Base-by-base conservation (phyloP, 2,888 invertebrate genomes). In the Caradrina kadenii region DNA sequence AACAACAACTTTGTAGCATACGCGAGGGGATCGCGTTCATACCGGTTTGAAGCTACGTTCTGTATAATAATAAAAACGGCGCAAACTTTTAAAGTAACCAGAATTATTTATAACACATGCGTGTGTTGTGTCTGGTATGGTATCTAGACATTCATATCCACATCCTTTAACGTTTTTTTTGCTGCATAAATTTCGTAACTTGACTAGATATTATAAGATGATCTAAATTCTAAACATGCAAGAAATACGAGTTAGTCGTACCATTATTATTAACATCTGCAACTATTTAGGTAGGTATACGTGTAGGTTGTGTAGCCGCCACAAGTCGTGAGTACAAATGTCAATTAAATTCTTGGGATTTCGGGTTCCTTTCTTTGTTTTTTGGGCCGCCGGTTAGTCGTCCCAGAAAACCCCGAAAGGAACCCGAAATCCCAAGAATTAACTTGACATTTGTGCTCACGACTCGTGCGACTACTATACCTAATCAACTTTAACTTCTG, bases 21-120 rank as follows among this genome's bases (percentile, higher is more conserved):
- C 54, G 64, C 53, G 67, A 55, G 55, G 63, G 59, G 26, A 81
- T 50, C 69, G 59, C 69, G 69, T 66, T 60, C 60, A 66, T 76
- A 80, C 77, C 70, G 76, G 73, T 77, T 79, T 80, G 39, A 70
- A 56, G 42, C 59, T 59, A 35, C 45, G 63, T 64, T 65, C 62
- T 58, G 64, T 69, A 45, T 45, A 45, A 71, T 79, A 70, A 73
- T 79, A 84, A 69, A 70, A 71, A 65, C 26, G 53, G 54, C 68
- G 58, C 45, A 63, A 68, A 72, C 26, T 65, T 79, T 63, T 66
- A 31, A 82, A 79, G 79, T 79, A 62, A 79, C 69, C 63, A 73
- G 68, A 66, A 69, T 73, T 78, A 81, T 78, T 73, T 73, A 81
- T 73, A 73, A 45, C 63, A 69, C 50, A 52, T 77, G 62, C 53